These are phyloP conservation scores for Helogale parvula DNA, from an alignment of 2,113 vertebrate species.

Conservation along the genomic window DNA sequence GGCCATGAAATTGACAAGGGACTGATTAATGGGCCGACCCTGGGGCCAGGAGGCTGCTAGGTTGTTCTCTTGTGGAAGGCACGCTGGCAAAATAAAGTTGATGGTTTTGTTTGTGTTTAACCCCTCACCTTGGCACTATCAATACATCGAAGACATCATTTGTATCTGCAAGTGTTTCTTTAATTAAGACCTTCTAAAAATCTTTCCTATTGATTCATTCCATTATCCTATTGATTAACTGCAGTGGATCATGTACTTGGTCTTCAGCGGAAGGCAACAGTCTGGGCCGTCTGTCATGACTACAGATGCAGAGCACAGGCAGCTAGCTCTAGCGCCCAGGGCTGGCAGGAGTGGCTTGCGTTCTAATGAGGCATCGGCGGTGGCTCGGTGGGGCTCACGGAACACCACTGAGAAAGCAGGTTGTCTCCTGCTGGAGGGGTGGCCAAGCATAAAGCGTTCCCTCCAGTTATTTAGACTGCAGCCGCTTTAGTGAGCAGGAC, in stretches of 20 bases:
- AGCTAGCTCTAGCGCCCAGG: constrained; percentile 80
- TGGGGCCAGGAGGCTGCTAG: constrained; percentile 78
- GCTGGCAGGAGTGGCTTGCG: constrained; percentile 81
- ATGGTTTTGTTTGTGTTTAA: constrained; percentile 89
- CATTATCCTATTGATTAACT: constrained; percentile 93
- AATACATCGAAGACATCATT: constrained; percentile 96
- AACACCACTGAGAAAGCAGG: constrained; percentile 79
- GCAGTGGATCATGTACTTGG: constrained; percentile 88
- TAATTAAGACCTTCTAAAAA: constrained; percentile 98
- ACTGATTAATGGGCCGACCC: constrained; percentile 79
- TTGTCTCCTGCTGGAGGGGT: constrained; percentile 79
- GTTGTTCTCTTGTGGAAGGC: constrained; percentile 82
- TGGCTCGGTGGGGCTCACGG: constrained; percentile 76
- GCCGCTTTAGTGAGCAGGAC: constrained; percentile 61
- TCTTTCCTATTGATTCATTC: constrained; percentile 96
- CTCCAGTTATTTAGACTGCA: constrained; percentile 75
- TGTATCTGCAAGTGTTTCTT: constrained; percentile 97
- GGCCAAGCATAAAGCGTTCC: constrained; percentile 81
- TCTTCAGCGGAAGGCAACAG: constrained; percentile 87
- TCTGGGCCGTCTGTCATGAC: constrained; percentile 83
- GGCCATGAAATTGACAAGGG: constrained; percentile 78
- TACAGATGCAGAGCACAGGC: constrained; percentile 86
- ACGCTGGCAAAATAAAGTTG: constrained; percentile 87
- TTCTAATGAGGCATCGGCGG: constrained; percentile 84
- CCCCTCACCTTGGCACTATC: constrained; percentile 89